Evolutionary conservation across 2,888 invertebrate genomes (phyloP).

Genomic region (Athetis lepigone): DNA sequence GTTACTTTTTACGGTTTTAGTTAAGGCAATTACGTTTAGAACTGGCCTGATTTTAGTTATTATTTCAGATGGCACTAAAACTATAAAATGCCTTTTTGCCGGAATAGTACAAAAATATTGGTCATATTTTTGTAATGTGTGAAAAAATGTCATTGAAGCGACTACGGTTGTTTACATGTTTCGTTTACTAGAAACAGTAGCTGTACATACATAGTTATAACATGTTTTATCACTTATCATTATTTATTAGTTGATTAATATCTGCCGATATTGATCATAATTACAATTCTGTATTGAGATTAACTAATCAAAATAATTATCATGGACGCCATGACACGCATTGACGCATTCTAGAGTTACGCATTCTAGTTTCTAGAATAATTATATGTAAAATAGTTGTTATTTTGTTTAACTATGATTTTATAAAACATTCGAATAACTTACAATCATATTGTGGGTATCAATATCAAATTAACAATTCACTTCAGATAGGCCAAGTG

Average conservation of each 20-base stretch:
- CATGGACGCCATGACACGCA: background rate
- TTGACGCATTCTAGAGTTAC: background rate
- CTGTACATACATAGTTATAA: slow-evolving; percentile 11
- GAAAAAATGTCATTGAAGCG: background rate
- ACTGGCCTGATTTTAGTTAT: no score
- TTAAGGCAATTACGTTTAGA: no score
- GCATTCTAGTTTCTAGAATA: no score
- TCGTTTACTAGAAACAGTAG: slow-evolving; percentile 28
- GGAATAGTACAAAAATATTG: background rate
- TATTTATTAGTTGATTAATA: slow-evolving; percentile 10
- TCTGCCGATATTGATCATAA: slow-evolving; percentile 32
- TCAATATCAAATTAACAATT: no score
- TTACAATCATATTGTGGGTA: no score
- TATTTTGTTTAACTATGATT: no score
- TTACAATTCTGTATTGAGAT: slow-evolving; percentile 17
- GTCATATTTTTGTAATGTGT: background rate
- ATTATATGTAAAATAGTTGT: no score
- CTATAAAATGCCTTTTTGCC: no score
- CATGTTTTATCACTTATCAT: slow-evolving; percentile 23
- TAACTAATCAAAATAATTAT: slow-evolving; percentile 19
- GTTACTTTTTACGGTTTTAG: no score
- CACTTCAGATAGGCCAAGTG: no score
- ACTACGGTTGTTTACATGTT: background rate
- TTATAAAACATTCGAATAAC: no score
- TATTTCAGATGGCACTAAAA: no score